Conservation (phyloP, 2,888 invertebrate species). For the Brachypterus glaber region DNA sequence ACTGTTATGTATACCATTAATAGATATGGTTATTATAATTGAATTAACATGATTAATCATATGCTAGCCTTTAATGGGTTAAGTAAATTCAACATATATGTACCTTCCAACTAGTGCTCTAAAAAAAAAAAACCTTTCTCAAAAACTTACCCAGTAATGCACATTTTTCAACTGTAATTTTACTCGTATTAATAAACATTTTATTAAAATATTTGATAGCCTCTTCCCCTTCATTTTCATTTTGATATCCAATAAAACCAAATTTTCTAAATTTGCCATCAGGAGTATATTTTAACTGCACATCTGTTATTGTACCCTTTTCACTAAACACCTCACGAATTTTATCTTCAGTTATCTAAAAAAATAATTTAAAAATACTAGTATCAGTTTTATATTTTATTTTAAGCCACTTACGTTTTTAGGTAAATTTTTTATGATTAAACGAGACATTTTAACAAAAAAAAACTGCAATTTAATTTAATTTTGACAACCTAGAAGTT, state of each 20-base stretch:
- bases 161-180: conserved; percentile 69
- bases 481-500: too few species aligned
- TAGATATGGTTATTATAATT: too few species aligned
- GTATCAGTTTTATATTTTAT: conserved; percentile 7
- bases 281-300: conserved; percentile 84
- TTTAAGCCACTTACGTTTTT: conserved; percentile 56
- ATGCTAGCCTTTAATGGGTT: too few species aligned
- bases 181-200: conserved; percentile 73
- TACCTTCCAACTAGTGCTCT: too few species aligned
- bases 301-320: conserved; percentile 84
- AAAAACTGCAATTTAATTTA: conserved; percentile 1
- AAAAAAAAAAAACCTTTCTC: too few species aligned
- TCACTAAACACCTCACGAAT: conserved; percentile 65
- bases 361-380: conserved; percentile 17
- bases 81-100: too few species aligned
- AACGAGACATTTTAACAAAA: conserved; percentile 58
- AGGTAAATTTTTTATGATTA: conserved; percentile 86
- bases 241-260: conserved; percentile 85
- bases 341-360: conserved; percentile 70
- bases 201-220: conserved; percentile 76
- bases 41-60: too few species aligned
- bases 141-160: conserved; percentile 52
- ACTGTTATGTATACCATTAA: too few species aligned
- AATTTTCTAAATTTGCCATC: conserved; percentile 90
- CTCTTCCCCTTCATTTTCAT: conserved; percentile 63